A percentile compares a stretch with the other conserved stretches of the same genome.
phyloP scores from a whole-genome alignment of 2,113 vertebrate species.

The Herpetotheres cachinnans region DNA sequence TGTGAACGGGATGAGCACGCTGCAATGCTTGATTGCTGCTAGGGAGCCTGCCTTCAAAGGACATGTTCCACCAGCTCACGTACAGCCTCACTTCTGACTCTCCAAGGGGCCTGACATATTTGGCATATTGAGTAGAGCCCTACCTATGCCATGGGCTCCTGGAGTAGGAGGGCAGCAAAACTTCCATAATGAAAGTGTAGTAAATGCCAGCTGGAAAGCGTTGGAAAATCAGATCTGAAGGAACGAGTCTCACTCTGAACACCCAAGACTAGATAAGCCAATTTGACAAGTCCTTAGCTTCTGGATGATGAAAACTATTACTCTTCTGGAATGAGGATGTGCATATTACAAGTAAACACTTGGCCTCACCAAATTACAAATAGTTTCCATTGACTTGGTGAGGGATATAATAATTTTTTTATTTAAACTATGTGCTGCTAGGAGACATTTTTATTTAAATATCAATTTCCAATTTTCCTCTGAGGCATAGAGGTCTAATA shows the following conservation, averaged over 20 bases:
- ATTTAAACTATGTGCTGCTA: background rate
- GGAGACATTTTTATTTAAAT: background rate
- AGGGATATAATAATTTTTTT: background rate
- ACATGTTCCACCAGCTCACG: background rate
- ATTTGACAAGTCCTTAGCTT: background rate
- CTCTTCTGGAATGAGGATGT: background rate
- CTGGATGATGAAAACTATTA: background rate
- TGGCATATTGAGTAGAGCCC: background rate
- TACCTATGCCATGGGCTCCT: background rate
- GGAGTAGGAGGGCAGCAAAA: background rate
- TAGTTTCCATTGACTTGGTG: background rate
- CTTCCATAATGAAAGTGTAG: background rate
- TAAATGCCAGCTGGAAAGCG: background rate
- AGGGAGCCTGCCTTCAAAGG: background rate
- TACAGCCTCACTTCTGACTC: background rate
- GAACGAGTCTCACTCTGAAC: background rate
- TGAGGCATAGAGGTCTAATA: background rate
- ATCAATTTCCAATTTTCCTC: background rate
- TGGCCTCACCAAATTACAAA: background rate
- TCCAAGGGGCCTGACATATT: background rate
- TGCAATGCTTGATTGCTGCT: background rate
- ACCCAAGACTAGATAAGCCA: background rate
- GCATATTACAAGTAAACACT: background rate
- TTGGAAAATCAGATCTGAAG: background rate
- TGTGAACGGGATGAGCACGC: background rate